Conservation (phyloP, 2,888 invertebrate genomes). For the Neoscelio sp. region DNA sequence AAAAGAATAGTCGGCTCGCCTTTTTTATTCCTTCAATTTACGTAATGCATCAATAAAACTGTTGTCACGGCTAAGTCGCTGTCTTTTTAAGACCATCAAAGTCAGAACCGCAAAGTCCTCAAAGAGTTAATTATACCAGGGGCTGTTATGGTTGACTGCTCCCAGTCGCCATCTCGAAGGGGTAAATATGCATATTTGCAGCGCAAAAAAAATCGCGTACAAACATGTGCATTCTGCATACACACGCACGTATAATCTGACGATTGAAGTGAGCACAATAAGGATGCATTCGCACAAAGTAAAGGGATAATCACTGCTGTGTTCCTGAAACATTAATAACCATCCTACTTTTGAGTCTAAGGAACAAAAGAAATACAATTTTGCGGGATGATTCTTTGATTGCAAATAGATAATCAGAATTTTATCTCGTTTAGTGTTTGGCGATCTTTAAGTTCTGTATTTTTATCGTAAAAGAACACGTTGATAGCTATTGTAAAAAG, state of each 20-base stretch:
- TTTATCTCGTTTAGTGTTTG: too few relatives aligned
- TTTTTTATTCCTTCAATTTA: constrained; percentile 48
- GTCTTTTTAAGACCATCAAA: constrained; percentile 82
- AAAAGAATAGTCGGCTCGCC: constrained; percentile 1
- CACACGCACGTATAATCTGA: constrained; percentile 44
- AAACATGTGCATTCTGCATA: constrained; percentile 54
- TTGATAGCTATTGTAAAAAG: too few relatives aligned
- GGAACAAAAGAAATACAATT: constrained; percentile 33
- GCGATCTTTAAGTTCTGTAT: too few relatives aligned
- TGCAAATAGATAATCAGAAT: too few relatives aligned
- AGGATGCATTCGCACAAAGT: constrained; percentile 57
- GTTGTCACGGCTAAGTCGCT: constrained; percentile 67
- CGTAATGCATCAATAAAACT: constrained; percentile 61
- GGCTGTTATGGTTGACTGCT: constrained; percentile 74
- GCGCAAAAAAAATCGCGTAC: constrained; percentile 59
- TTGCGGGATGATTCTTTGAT: background rate
- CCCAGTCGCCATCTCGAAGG: constrained; percentile 53
- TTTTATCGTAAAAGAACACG: too few relatives aligned
- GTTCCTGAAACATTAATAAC: constrained; percentile 29
- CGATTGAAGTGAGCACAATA: constrained; percentile 58
- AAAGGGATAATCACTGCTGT: constrained; percentile 53
- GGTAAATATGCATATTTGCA: constrained; percentile 62
- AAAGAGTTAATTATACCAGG: constrained; percentile 83
- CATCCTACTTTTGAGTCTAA: constrained; percentile 23
- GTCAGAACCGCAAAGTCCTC: constrained; percentile 81